Conservation (phyloP, 2,888 invertebrate species). For the Melieria picta region DNA sequence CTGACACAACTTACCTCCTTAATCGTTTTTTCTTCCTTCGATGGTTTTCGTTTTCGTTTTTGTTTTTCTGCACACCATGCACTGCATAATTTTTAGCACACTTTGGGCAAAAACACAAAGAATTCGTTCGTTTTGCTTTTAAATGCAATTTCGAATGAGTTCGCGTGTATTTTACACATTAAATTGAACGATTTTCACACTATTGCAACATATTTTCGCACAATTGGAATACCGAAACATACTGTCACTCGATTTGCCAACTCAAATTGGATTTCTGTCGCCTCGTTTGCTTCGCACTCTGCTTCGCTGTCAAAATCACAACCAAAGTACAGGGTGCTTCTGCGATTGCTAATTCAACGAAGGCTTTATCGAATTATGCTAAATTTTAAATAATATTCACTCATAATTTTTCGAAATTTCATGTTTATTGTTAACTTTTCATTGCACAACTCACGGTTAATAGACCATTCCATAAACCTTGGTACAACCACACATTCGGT, state of each 20-base stretch:
- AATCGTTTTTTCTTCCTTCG: not conserved
- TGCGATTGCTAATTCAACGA: too few relatives aligned
- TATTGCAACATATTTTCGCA: not conserved
- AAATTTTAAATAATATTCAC: too few relatives aligned
- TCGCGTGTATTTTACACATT: not conserved
- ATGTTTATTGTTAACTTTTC: too few relatives aligned
- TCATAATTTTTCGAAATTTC: too few relatives aligned
- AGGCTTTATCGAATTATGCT: too few relatives aligned
- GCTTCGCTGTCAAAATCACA: slow-evolving; percentile 23
- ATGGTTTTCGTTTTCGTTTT: slow-evolving; percentile 6
- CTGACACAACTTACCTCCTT: slow-evolving; percentile 19
- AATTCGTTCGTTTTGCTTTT: slow-evolving; percentile 12
- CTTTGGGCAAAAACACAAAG: not conserved
- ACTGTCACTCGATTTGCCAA: slow-evolving; percentile 24
- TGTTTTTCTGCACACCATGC: slow-evolving; percentile 7
- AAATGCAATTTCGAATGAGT: slow-evolving; percentile 4
- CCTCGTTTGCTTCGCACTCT: not conserved
- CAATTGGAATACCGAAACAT: not conserved
- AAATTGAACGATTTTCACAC: slow-evolving; percentile 1
- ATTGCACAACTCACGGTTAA: too few relatives aligned
- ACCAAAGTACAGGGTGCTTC: slow-evolving; percentile 29
- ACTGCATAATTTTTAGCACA: slow-evolving; percentile 30
- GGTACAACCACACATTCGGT: too few relatives aligned
- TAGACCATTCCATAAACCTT: too few relatives aligned
- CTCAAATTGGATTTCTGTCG: slow-evolving; percentile 12